phyloP scores from a whole-genome alignment of 2,797 vertebrate genomes.

The Petrocephalus sullivani region DNA sequence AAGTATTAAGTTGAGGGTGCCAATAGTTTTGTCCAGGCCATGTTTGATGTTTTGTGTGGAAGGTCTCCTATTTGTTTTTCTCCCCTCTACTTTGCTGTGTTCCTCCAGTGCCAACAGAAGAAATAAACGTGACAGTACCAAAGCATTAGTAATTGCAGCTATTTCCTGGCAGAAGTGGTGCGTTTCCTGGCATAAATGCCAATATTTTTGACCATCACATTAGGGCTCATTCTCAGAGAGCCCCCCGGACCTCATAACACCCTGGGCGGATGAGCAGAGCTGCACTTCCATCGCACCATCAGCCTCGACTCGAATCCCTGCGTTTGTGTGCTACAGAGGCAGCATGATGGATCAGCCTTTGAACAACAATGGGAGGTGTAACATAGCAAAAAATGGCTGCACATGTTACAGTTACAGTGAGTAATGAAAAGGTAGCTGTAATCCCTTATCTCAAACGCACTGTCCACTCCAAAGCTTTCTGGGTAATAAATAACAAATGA shows the following conservation, averaged over 20 bases:
- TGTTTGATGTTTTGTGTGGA: too few relatives aligned
- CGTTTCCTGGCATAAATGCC: too few relatives aligned
- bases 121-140: too few relatives aligned
- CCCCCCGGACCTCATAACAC: not conserved
- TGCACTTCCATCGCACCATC: not conserved
- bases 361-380: not conserved
- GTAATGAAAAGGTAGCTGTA: not conserved
- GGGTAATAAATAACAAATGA: constrained; percentile 13
- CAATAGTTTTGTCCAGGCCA: too few relatives aligned
- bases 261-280: not conserved
- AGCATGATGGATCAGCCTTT: not conserved
- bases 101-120: too few relatives aligned
- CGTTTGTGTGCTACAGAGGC: not conserved
- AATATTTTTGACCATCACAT: not conserved
- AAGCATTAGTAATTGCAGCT: too few relatives aligned
- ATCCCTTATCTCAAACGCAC: not conserved
- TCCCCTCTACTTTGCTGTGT: too few relatives aligned
- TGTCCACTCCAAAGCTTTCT: not conserved
- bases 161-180: too few relatives aligned
- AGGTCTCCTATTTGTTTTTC: too few relatives aligned
- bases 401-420: not conserved
- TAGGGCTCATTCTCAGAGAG: not conserved
- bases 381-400: not conserved
- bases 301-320: not conserved
- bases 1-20: too few relatives aligned